phyloP scores from a whole-genome alignment of 2,797 vertebrate genomes.

The Halcyon chelicuti region DNA sequence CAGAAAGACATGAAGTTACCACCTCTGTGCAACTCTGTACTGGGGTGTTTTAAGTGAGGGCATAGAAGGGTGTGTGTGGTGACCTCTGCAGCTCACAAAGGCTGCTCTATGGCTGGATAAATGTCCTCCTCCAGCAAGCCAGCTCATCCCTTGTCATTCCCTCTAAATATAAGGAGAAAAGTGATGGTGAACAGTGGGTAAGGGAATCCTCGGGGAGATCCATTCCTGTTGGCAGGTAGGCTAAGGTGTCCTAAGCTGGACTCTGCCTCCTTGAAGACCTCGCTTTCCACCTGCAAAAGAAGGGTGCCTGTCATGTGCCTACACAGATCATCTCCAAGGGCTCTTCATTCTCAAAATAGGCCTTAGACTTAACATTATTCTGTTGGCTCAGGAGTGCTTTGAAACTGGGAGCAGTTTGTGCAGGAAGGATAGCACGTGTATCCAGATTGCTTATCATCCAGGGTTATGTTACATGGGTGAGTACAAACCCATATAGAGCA shows the following conservation, averaged over 20 bases:
- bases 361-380: neutral
- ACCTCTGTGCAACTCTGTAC: neutral
- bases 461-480: rapidly evolving
- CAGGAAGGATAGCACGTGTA: neutral
- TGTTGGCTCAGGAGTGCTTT: neutral
- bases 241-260: neutral
- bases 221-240: neutral
- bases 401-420: neutral
- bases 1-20: too few species aligned
- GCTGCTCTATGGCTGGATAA: neutral
- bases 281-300: neutral
- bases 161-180: neutral
- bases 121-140: neutral
- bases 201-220: neutral
- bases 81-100: neutral
- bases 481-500: neutral
- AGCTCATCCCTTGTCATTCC: neutral
- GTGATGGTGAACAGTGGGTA: neutral
- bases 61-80: rapidly evolving
- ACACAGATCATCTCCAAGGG: neutral
- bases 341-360: neutral
- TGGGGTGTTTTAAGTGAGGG: neutral
- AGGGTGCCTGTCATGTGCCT: neutral
- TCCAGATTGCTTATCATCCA: neutral
- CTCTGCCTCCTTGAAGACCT: neutral